These are phyloP conservation scores for Florisuga fusca DNA, from an alignment of 2,797 vertebrate genomes.

Conservation along the genomic window DNA sequence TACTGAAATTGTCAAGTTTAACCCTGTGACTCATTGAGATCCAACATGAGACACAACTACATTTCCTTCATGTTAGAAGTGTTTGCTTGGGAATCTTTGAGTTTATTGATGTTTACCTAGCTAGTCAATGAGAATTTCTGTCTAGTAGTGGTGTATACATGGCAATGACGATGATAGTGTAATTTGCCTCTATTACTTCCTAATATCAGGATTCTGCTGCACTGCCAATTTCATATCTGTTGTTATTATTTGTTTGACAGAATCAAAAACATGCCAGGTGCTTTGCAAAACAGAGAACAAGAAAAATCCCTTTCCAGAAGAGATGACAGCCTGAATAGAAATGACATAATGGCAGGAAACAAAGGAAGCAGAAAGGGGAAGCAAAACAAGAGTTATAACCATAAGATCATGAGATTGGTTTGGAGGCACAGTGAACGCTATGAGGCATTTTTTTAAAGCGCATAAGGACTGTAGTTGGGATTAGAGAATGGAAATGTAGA, in stretches of 20 bases:
- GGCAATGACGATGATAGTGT: conserved; percentile 58
- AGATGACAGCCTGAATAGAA: conserved; percentile 73
- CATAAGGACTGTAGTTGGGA: conserved; percentile 68
- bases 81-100: conserved; percentile 18
- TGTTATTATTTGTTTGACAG: conserved; percentile 76
- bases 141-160: conserved; percentile 29
- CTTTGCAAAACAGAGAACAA: conserved; percentile 73
- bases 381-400: conserved; percentile 73
- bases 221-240: conserved; percentile 71
- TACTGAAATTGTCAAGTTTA: not conserved
- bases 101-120: conserved; percentile 46
- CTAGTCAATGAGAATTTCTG: conserved; percentile 11
- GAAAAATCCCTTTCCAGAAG: conserved; percentile 69
- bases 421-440: conserved; percentile 74
- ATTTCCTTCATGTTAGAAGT: conserved; percentile 20
- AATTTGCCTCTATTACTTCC: conserved; percentile 69
- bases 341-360: conserved; percentile 65
- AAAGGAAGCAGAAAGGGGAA: conserved; percentile 73
- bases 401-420: conserved; percentile 72
- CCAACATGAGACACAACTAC: not conserved
- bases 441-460: conserved; percentile 71
- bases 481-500: conserved; percentile 71
- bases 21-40: not conserved
- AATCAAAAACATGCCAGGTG: conserved; percentile 73
- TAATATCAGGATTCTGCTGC: conserved; percentile 63